Conservation (phyloP, 2,113 vertebrate species). For the Seriola rivoliana region DNA sequence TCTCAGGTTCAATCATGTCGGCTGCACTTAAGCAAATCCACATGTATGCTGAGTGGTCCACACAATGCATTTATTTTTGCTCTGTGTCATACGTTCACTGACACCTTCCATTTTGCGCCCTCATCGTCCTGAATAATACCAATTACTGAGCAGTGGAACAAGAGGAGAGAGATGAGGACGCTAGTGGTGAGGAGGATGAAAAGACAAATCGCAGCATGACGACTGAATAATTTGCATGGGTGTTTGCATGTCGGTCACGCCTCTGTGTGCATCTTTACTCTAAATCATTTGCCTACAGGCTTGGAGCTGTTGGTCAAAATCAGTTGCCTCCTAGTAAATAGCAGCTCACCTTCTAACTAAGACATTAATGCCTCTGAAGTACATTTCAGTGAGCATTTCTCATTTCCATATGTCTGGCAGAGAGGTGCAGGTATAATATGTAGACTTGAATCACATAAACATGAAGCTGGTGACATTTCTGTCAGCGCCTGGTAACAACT, state of each 20-base stretch:
- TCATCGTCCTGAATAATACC: conserved; percentile 46
- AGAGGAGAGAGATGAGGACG: conserved; percentile 12
- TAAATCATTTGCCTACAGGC: conserved; percentile 32
- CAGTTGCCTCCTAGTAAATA: neutral
- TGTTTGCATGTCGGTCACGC: conserved; percentile 42
- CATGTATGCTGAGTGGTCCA: conserved; percentile 16
- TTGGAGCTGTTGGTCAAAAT: neutral
- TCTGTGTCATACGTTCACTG: conserved; percentile 13
- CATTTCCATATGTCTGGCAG: neutral
- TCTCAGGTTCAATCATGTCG: conserved; percentile 48
- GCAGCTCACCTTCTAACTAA: conserved; percentile 24
- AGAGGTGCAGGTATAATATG: neutral
- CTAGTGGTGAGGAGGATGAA: conserved; percentile 23
- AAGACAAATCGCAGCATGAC: conserved; percentile 38
- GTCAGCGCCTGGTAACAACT: neutral
- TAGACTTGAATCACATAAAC: neutral
- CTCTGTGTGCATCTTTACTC: conserved; percentile 7
- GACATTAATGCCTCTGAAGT: neutral
- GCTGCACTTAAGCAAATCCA: conserved; percentile 49
- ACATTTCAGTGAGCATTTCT: neutral
- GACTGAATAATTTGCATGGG: conserved; percentile 41
- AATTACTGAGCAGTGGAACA: conserved; percentile 42
- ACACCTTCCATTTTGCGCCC: conserved; percentile 44
- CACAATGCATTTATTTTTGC: conserved; percentile 47
- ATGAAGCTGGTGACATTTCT: neutral